A percentile compares a stretch with the other conserved stretches of the same genome.
Evolutionary conservation across 2,888 invertebrate genomes (phyloP).

Genomic region (Trachelus stipa): DNA sequence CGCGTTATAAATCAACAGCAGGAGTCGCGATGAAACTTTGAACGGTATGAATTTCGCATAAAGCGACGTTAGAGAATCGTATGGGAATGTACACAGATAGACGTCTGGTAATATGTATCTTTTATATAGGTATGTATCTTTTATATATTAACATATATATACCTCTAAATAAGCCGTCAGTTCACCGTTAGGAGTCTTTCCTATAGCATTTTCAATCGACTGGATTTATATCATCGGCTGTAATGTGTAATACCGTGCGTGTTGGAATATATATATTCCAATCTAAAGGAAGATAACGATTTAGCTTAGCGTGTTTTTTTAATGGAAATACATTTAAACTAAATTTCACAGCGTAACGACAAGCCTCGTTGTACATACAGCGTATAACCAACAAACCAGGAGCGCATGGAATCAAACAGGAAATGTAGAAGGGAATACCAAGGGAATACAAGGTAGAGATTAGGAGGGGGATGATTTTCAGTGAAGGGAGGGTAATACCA

Average conservation of each 20-base stretch:
- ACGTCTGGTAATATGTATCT: background rate
- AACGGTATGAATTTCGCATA: slow-evolving; percentile 3
- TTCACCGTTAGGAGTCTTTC: too few species aligned
- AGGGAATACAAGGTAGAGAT: background rate
- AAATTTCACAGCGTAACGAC: too few species aligned
- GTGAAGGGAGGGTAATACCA: background rate
- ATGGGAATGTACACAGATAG: background rate
- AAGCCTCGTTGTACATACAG: too few species aligned
- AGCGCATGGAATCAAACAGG: background rate
- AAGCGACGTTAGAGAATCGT: background rate
- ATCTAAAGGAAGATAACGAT: too few species aligned
- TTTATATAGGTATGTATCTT: too few species aligned
- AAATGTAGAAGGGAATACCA: background rate
- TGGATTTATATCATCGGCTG: too few species aligned
- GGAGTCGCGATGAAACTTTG: slow-evolving; percentile 18
- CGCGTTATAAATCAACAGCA: slow-evolving; percentile 19
- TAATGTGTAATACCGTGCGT: too few species aligned
- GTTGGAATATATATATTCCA: too few species aligned
- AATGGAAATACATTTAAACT: too few species aligned
- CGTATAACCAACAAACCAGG: background rate
- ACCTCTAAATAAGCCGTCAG: too few species aligned
- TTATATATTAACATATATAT: background rate
- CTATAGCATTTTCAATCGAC: too few species aligned
- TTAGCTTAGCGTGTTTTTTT: too few species aligned
- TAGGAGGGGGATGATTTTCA: background rate